Evolutionary conservation across 2,888 invertebrate genomes (phyloP), one percentile per base, ranked within the genome.

Genomic region (Lasius fuliginosus): DNA sequence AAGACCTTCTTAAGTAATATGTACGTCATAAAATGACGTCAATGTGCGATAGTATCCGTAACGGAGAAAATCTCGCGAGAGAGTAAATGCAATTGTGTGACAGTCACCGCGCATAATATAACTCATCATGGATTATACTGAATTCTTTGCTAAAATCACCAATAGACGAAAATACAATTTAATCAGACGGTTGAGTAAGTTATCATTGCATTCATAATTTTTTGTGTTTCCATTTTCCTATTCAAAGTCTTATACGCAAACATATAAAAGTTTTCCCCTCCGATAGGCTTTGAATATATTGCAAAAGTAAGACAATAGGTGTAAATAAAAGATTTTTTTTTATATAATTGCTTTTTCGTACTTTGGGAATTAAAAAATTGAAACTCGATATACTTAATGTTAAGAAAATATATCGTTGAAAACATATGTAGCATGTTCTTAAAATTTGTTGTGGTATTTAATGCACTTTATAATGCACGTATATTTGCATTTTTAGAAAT

Each of bases 131-230:
- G 95, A 96, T 92, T 96, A 95, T 87, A 92, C 92, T 27, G 93
- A 95, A 89, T 96, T 96, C 88, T 93, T 96, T 64, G 94, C 95
- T 65, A 93, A 94, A 8, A 92, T 93, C 62, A 93, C 95, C 11
- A 93, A 93, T 1, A 94, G 95, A 90, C 94, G 96, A 84, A 90
- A 94, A 83, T 94, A 95, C 1, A 95, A 95, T 42, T 90, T 95
- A 27, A 95, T 96, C 3, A 94, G 96, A 86, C 94, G 95, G 90
- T 91, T 96, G 84, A 95, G 96, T 96, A 93, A 95, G 95, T 95
- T 62, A 4, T 53, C 0, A 62, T 56, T 49, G 30, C 15, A 1
- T 6, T 49, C 6, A 36, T 4, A 58, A 53, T 73, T 69, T 73
- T 74, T n/a, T n/a, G 12, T 60, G 0, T 60, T 18, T 11, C 3